These are phyloP conservation scores for Oxyscelio sp. DNA, from an alignment of 2,888 invertebrate species.

Conservation along the genomic window DNA sequence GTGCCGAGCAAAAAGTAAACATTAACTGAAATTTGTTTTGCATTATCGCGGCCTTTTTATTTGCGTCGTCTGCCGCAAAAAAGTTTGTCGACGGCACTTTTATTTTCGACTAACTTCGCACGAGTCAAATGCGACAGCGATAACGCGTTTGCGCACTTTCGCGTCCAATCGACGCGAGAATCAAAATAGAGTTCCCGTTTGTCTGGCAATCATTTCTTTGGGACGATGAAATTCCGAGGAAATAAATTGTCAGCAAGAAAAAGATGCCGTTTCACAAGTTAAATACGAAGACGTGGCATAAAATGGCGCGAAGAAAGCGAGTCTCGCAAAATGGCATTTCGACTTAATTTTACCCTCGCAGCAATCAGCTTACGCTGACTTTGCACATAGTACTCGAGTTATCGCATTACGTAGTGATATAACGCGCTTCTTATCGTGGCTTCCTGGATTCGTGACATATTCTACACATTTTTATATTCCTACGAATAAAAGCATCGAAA, in stretches of 20 bases:
- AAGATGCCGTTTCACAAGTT: slow-evolving; percentile 13
- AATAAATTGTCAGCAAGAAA: not conserved
- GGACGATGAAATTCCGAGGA: not conserved
- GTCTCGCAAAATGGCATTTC: slow-evolving; percentile 37
- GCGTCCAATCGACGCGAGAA: not conserved
- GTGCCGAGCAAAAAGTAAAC: slow-evolving; percentile 10
- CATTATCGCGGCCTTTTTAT: not conserved
- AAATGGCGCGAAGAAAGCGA: slow-evolving; percentile 48
- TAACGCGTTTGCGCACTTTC: no score
- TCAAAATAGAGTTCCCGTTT: no score
- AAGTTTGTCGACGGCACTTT: not conserved
- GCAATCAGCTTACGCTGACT: slow-evolving; percentile 60
- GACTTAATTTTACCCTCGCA: slow-evolving; percentile 40
- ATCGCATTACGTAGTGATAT: slow-evolving; percentile 55
- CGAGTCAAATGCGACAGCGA: no score
- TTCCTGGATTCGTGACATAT: slow-evolving; percentile 65
- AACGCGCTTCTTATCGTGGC: slow-evolving; percentile 44
- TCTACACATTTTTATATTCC: no score
- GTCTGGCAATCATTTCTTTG: not conserved
- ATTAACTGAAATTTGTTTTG: not conserved
- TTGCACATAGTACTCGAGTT: slow-evolving; percentile 49
- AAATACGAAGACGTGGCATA: slow-evolving; percentile 12
- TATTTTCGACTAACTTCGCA: not conserved
- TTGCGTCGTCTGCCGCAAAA: not conserved
- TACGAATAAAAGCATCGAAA: no score